Percentiles rank a stretch among this genome's conserved stretches.
phyloP scores from a whole-genome alignment of 2,797 vertebrate genomes.

The Setipinna tenuifilis region DNA sequence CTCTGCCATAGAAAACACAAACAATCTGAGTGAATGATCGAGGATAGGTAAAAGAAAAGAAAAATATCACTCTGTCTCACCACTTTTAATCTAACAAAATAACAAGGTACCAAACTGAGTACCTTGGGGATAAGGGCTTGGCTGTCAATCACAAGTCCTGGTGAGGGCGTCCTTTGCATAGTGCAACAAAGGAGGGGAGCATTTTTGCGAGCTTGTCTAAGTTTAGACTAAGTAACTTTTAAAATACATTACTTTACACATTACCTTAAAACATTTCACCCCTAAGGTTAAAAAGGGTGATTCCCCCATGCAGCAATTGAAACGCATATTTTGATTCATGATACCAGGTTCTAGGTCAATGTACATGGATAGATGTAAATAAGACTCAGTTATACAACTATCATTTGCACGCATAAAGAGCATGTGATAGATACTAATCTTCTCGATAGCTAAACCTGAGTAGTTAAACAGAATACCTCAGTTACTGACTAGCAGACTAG shows the following conservation, averaged over 20 bases:
- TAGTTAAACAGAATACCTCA: too few species aligned
- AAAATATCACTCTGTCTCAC: not conserved
- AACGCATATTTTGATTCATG: not conserved
- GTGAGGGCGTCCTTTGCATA: not conserved
- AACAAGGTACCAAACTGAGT: not conserved
- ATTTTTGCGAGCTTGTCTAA: not conserved
- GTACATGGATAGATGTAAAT: not conserved
- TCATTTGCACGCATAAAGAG: not conserved
- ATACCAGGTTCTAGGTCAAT: not conserved
- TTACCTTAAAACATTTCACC: not conserved
- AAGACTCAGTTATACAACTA: not conserved
- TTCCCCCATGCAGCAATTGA: not conserved
- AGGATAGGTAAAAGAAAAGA: not conserved
- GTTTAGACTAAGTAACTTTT: not conserved
- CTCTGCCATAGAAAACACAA: not conserved
- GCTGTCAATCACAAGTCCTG: constrained; percentile 3
- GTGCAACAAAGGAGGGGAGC: not conserved
- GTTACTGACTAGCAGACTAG: too few species aligned
- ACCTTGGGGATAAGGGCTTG: not conserved
- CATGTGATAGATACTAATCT: not conserved
- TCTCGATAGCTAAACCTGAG: too few species aligned
- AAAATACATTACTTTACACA: not conserved
- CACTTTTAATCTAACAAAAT: not conserved
- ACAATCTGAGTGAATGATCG: not conserved
- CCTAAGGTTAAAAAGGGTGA: not conserved